Evolutionary conservation across 2,888 invertebrate species (phyloP).

Genomic region (Monoplex corrugatus): DNA sequence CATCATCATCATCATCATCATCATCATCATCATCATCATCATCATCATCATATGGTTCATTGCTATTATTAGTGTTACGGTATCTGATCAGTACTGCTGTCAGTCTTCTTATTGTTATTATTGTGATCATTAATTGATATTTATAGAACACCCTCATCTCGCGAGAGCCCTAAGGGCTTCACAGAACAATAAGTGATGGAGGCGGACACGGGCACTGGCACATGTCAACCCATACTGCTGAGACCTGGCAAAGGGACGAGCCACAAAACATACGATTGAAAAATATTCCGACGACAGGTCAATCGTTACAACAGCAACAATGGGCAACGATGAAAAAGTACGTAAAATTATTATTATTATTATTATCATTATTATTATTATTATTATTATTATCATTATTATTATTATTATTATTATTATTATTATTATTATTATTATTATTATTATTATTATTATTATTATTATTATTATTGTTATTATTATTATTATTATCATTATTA

Average conservation of each 20-base stretch:
- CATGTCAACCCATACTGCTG: too few species aligned
- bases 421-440: constrained; percentile 12
- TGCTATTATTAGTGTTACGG: neutral
- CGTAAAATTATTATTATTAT: neutral
- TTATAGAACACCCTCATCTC: too few species aligned
- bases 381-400: constrained; percentile 36
- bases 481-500: constrained; percentile 35
- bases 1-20: constrained; percentile 15
- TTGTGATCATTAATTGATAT: too few species aligned
- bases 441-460: constrained; percentile 22
- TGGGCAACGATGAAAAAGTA: too few species aligned
- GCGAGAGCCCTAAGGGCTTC: too few species aligned
- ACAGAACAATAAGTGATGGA: too few species aligned
- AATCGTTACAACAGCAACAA: too few species aligned
- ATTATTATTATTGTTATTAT: constrained; percentile 26
- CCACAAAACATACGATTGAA: too few species aligned
- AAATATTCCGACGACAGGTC: too few species aligned
- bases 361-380: constrained; percentile 34
- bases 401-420: constrained; percentile 38
- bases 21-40: constrained; percentile 21
- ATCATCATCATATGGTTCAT: constrained; percentile 32
- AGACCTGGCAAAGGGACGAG: too few species aligned
- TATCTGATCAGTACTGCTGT: neutral
- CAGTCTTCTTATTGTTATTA: too few species aligned
- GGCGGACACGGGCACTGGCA: too few species aligned